A percentile compares a stretch with the other conserved stretches of the same genome.
These are phyloP conservation scores for Drosophila fuyamai DNA, from an alignment of 1,140 invertebrate genomes.

Conservation along the genomic window DNA sequence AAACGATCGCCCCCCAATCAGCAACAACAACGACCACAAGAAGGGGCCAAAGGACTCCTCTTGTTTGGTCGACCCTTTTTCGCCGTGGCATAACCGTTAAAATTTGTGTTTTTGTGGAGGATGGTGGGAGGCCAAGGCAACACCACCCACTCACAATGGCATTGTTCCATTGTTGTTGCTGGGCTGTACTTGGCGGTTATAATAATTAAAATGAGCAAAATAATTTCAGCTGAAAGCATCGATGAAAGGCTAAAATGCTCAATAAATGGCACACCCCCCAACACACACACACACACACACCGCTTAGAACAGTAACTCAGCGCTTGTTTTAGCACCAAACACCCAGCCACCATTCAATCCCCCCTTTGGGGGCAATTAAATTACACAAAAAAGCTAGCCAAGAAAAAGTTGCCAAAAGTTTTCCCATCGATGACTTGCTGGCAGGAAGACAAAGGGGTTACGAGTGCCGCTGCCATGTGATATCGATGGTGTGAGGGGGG, in stretches of 20 bases:
- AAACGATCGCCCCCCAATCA: conserved; percentile 2
- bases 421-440: conserved; percentile 74
- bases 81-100: conserved; percentile 68
- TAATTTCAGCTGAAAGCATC: conserved; percentile 80
- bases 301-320: conserved; percentile 57
- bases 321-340: conserved; percentile 40
- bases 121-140: neutral
- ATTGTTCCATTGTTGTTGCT: conserved; percentile 42
- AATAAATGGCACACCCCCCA: conserved; percentile 58
- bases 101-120: conserved; percentile 67
- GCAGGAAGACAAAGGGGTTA: conserved; percentile 25
- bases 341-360: neutral
- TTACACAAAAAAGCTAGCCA: conserved; percentile 58
- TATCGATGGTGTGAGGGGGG: conserved; percentile 59
- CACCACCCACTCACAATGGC: conserved; percentile 9
- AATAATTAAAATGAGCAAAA: conserved; percentile 83
- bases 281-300: neutral
- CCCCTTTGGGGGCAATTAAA: conserved; percentile 73
- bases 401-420: conserved; percentile 77
- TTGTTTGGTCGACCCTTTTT: conserved; percentile 13
- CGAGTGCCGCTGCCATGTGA: conserved; percentile 56
- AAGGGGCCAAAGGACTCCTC: neutral
- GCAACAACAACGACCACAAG: conserved; percentile 8
- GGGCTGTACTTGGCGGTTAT: conserved; percentile 71
- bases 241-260: conserved; percentile 82